Conservation (phyloP, 2,888 invertebrate genomes). For the Leistus spinibarbis region DNA sequence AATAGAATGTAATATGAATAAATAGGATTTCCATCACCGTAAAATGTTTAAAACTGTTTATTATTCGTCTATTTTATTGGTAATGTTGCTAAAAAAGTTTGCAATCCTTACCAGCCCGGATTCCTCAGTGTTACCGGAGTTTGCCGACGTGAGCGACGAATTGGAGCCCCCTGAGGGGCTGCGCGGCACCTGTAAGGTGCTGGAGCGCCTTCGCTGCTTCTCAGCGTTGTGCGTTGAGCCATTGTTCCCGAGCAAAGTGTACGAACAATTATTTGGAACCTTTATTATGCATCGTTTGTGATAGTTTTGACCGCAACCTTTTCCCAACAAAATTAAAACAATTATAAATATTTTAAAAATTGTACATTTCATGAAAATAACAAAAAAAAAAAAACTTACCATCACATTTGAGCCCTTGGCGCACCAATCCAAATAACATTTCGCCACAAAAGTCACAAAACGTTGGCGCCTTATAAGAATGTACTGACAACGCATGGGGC, state of each 20-base stretch:
- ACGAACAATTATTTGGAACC: conserved; percentile 96
- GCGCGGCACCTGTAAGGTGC: conserved; percentile 63
- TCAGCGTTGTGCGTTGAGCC: conserved; percentile 51
- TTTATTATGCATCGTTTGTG: conserved; percentile 97
- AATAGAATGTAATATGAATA: not conserved
- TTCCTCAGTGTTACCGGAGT: conserved; percentile 58
- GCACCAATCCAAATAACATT: conserved; percentile 97
- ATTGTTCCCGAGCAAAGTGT: conserved; percentile 54
- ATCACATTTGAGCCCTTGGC: conserved; percentile 99
- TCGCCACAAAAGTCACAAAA: conserved; percentile 99
- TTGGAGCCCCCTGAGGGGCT: conserved; percentile 79
- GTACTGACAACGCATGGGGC: conserved; percentile 93
- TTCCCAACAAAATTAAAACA: not conserved
- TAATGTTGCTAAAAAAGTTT: conserved; percentile 55
- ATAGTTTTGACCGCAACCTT: conserved; percentile 97
- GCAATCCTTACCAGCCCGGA: conserved; percentile 78
- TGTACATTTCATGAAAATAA: not conserved
- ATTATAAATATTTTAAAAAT: not conserved
- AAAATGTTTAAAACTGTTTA: not conserved
- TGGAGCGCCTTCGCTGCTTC: conserved; percentile 56
- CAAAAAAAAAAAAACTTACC: conserved; percentile 64
- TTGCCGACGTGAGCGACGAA: conserved; percentile 68
- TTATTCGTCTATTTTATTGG: conserved; percentile 49
- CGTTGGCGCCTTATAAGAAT: conserved; percentile 98
- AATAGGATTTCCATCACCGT: not conserved